Evolutionary conservation across 1,140 invertebrate species (phyloP).

Genomic region (Brachionus sp.): DNA sequence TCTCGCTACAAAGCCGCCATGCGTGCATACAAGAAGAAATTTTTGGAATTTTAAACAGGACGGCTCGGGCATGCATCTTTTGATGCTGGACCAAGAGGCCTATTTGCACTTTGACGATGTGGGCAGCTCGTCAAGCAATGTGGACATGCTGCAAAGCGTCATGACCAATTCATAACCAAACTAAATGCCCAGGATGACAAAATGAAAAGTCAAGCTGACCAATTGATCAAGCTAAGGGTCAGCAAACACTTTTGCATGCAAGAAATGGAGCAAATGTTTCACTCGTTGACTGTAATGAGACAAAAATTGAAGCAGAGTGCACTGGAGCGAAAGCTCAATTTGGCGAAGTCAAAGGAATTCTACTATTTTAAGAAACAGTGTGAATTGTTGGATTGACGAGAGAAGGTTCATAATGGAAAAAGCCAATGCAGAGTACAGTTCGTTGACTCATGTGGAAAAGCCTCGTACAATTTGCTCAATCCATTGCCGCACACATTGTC

Average conservation of each 20-base stretch:
- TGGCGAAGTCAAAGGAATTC: constrained; percentile 90
- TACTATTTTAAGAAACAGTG: constrained; percentile 82
- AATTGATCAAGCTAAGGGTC: constrained; percentile 71
- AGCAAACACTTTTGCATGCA: constrained; percentile 93
- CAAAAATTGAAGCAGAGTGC: constrained; percentile 95
- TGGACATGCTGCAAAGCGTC: no score
- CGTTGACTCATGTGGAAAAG: constrained; percentile 69
- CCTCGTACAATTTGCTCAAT: not conserved
- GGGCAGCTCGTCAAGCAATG: constrained; percentile 84
- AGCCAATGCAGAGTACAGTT: constrained; percentile 82
- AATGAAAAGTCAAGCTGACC: constrained; percentile 76
- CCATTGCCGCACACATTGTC: no score
- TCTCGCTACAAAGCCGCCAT: constrained; percentile 94
- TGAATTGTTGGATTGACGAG: constrained; percentile 82
- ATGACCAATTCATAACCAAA: constrained; percentile 89
- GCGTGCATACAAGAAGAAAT: constrained; percentile 66
- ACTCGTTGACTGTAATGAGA: constrained; percentile 86
- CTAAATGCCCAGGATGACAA: constrained; percentile 88
- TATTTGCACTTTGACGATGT: constrained; percentile 83
- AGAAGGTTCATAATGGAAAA: constrained; percentile 80
- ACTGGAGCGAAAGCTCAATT: constrained; percentile 87
- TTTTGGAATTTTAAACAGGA: constrained; percentile 61
- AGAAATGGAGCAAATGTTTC: no score
- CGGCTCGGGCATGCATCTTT: constrained; percentile 92
- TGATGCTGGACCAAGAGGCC: constrained; percentile 84